Evolutionary conservation across 2,797 vertebrate genomes (phyloP).

Genomic region (Sebastes glaucus): DNA sequence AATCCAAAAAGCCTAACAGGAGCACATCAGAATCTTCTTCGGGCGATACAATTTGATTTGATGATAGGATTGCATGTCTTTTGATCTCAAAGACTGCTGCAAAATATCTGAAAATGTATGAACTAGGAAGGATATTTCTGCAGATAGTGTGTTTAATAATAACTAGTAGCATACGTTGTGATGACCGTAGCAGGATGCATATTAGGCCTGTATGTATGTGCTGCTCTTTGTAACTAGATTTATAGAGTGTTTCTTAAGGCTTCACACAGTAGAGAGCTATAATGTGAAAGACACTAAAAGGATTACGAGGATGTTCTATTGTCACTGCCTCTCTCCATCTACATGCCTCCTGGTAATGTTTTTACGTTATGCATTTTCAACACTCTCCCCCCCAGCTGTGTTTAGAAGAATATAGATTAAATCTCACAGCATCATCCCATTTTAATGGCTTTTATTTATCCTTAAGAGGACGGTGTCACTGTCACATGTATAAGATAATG

Average conservation of each 20-base stretch:
- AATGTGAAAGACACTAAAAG: slow-evolving; percentile 67
- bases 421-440: slow-evolving; percentile 8
- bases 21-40: slow-evolving; percentile 11
- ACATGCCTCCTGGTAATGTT: slow-evolving; percentile 56
- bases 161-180: background rate
- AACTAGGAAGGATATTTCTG: background rate
- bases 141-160: slow-evolving; percentile 17
- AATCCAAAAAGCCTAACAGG: slow-evolving; percentile 2
- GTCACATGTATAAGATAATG: background rate
- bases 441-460: slow-evolving; percentile 37
- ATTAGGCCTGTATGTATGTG: background rate
- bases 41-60: slow-evolving; percentile 13
- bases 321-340: slow-evolving; percentile 50
- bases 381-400: slow-evolving; percentile 36
- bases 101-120: slow-evolving; percentile 9
- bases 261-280: slow-evolving; percentile 38
- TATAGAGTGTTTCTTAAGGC: slow-evolving; percentile 28
- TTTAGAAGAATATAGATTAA: slow-evolving; percentile 48
- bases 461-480: background rate
- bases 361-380: slow-evolving; percentile 43
- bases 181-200: background rate
- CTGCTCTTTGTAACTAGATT: slow-evolving; percentile 31
- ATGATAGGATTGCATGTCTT: slow-evolving; percentile 25
- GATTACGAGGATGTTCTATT: slow-evolving; percentile 64
- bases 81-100: slow-evolving; percentile 29